Evolutionary conservation across 2,888 invertebrate genomes (phyloP).

Genomic region (Morpho helenor): DNA sequence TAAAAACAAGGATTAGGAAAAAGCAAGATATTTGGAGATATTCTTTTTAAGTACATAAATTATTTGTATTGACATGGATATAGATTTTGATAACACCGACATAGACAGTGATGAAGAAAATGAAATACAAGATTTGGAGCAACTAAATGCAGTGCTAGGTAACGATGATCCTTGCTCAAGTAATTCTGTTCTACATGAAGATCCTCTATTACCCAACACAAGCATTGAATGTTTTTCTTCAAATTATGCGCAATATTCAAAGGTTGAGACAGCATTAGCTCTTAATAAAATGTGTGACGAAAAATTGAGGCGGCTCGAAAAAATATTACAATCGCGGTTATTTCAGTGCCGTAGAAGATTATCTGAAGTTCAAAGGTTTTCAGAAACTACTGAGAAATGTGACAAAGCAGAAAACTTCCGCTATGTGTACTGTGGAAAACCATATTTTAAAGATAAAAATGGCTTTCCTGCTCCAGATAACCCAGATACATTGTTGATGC

Average conservation of each 20-base stretch:
- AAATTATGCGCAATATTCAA: conserved; percentile 31
- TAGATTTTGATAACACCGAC: neutral
- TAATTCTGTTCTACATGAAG: conserved; percentile 20
- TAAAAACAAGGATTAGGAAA: no score
- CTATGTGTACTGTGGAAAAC: conserved; percentile 69
- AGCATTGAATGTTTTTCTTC: conserved; percentile 17
- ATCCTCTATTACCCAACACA: conserved; percentile 14
- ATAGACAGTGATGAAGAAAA: conserved; percentile 39
- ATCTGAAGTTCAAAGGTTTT: conserved; percentile 30
- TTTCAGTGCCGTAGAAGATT: conserved; percentile 52
- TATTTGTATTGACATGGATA: neutral
- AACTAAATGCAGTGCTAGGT: conserved; percentile 36
- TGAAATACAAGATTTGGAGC: conserved; percentile 38
- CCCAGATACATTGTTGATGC: conserved; percentile 73
- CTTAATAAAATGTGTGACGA: conserved; percentile 59
- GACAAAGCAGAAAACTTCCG: conserved; percentile 37
- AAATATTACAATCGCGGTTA: conserved; percentile 43
- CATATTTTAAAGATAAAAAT: conserved; percentile 83
- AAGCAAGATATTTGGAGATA: no score
- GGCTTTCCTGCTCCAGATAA: conserved; percentile 79
- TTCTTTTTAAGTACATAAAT: no score
- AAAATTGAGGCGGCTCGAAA: conserved; percentile 48
- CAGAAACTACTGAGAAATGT: conserved; percentile 25
- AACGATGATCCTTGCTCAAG: conserved; percentile 31
- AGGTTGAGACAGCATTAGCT: conserved; percentile 46